Evolutionary conservation across 64 coral and sea anemone species (phyloP).

Genomic region (Exaiptasia diaphana): DNA sequence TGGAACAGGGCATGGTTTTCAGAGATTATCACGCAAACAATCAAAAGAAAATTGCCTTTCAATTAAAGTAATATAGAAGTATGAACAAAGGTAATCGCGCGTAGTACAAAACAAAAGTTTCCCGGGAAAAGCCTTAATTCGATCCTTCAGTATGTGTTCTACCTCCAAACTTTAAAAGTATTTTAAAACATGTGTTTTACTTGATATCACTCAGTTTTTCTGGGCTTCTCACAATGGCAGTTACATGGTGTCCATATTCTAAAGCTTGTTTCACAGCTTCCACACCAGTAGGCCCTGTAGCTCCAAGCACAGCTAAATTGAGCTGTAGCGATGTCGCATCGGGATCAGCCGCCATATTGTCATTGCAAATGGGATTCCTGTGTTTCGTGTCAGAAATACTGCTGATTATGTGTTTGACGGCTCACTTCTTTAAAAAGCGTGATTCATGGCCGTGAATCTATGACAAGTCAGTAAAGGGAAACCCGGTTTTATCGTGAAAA

Average conservation of each 20-base stretch:
- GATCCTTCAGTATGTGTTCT: too few species aligned
- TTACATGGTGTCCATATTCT: conserved; percentile 37
- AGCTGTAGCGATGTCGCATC: too few species aligned
- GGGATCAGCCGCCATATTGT: not conserved
- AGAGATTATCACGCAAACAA: too few species aligned
- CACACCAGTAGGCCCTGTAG: conserved; percentile 46
- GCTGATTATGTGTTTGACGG: not conserved
- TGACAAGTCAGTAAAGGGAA: too few species aligned
- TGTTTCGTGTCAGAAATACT: not conserved
- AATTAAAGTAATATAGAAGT: too few species aligned
- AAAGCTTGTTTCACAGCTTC: conserved; percentile 43
- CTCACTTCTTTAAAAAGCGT: not conserved
- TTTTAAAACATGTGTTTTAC: conserved; percentile 12
- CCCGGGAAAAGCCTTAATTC: too few species aligned
- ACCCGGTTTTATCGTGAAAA: too few species aligned
- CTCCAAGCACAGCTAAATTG: conserved; percentile 55
- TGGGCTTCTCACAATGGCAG: conserved; percentile 55
- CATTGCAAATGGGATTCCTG: not conserved
- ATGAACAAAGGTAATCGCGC: too few species aligned
- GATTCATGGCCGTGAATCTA: not conserved
- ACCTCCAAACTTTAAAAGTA: too few species aligned
- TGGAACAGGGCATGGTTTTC: too few species aligned
- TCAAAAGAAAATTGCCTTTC: too few species aligned
- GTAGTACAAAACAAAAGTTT: too few species aligned
- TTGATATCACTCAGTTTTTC: conserved; percentile 47